Conservation (phyloP, 2,888 invertebrate genomes). For the Neoascia interrupta region DNA sequence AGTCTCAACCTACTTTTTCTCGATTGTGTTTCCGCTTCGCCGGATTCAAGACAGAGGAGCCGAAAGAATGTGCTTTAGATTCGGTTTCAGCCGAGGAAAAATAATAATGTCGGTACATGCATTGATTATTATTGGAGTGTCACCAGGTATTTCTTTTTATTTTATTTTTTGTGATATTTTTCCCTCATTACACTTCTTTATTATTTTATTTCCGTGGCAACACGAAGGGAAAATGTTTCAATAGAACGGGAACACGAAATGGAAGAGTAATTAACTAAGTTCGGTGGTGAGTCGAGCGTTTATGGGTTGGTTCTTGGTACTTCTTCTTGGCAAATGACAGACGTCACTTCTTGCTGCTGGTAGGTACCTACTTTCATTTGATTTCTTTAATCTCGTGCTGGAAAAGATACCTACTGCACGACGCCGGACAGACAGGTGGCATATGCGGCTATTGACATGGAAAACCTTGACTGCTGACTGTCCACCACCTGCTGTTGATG, state of each 20-base stretch:
- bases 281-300: too few species aligned
- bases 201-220: slow-evolving; percentile 54
- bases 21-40: slow-evolving; percentile 58
- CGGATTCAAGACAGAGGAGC: slow-evolving; percentile 37
- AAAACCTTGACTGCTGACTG: too few species aligned
- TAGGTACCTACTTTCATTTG: too few species aligned
- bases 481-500: too few species aligned
- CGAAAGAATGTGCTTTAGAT: slow-evolving; percentile 58
- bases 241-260: slow-evolving; percentile 35
- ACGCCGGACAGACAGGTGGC: too few species aligned
- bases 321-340: slow-evolving; percentile 4
- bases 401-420: too few species aligned
- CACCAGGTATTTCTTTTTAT: slow-evolving; percentile 47
- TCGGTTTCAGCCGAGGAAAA: slow-evolving; percentile 39
- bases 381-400: too few species aligned
- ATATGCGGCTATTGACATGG: too few species aligned
- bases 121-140: slow-evolving; percentile 67
- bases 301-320: slow-evolving; percentile 4
- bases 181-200: slow-evolving; percentile 16
- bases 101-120: slow-evolving; percentile 41
- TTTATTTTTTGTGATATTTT: slow-evolving; percentile 28
- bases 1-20: slow-evolving; percentile 67
- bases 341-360: too few species aligned
- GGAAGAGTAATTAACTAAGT: slow-evolving; percentile 35
- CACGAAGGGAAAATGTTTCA: slow-evolving; percentile 40